Percentiles rank a stretch among this genome's conserved stretches.
Evolutionary conservation across 2,797 vertebrate species (phyloP).

Genomic region (Spheniscus humboldti): DNA sequence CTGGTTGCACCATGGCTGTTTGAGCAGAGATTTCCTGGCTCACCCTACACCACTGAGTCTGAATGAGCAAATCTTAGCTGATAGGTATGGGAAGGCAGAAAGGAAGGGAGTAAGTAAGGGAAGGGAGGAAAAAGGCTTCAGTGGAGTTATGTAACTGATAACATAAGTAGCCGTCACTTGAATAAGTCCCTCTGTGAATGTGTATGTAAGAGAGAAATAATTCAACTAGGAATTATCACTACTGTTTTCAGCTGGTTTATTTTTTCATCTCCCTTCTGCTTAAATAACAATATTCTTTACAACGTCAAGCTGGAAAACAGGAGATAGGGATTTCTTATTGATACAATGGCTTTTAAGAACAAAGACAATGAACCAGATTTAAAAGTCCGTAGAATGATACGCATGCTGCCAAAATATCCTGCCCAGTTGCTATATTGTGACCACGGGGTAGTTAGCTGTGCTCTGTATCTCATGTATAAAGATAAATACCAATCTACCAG

Average conservation of each 20-base stretch:
- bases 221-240: background rate
- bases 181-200: background rate
- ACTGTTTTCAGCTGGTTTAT: background rate
- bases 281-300: background rate
- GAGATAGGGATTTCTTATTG: background rate
- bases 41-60: background rate
- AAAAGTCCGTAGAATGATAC: background rate
- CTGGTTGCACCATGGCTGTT: background rate
- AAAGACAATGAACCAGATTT: background rate
- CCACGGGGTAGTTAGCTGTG: background rate
- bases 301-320: background rate
- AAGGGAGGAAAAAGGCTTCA: background rate
- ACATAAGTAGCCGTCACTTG: background rate
- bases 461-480: background rate
- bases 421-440: background rate
- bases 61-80: background rate
- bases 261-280: background rate
- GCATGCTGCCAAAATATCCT: background rate
- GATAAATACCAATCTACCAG: background rate
- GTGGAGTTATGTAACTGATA: background rate
- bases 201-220: background rate
- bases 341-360: background rate
- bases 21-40: background rate
- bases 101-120: background rate
- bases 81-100: background rate